A percentile compares a stretch with the other conserved stretches of the same genome.
These are phyloP conservation scores for Drosophila flavopinicola DNA, from an alignment of 2,888 invertebrate species.

Conservation along the genomic window DNA sequence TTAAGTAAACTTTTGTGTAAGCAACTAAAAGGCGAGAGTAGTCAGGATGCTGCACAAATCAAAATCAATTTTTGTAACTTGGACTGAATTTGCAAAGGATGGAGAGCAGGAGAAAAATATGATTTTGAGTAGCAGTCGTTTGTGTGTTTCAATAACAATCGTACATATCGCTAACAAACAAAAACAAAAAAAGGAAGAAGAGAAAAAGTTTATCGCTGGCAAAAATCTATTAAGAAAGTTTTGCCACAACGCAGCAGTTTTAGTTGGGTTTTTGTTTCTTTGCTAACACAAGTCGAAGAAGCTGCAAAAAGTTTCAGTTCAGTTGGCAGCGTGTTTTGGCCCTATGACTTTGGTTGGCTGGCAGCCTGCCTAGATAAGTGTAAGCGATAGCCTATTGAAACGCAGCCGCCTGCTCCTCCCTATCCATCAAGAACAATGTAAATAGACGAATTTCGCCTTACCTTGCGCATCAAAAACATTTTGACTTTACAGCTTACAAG, in stretches of 20 bases:
- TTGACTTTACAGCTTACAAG: slow-evolving; percentile 38
- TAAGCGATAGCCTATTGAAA: slow-evolving; percentile 54
- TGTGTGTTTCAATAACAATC: slow-evolving; percentile 31
- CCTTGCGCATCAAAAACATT: slow-evolving; percentile 33
- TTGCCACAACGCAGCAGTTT: slow-evolving; percentile 72
- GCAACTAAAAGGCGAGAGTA: slow-evolving; percentile 22
- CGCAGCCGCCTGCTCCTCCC: slow-evolving; percentile 6
- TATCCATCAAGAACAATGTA: slow-evolving; percentile 19
- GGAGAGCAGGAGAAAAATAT: slow-evolving; percentile 32
- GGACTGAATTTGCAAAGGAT: slow-evolving; percentile 49
- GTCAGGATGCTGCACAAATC: slow-evolving; percentile 66
- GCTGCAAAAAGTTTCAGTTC: slow-evolving; percentile 65
- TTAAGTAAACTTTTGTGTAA: slow-evolving; percentile 28
- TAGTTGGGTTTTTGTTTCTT: slow-evolving; percentile 59
- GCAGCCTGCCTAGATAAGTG: slow-evolving; percentile 51
- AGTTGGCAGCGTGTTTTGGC: slow-evolving; percentile 46
- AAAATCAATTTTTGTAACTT: slow-evolving; percentile 72
- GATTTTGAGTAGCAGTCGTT: slow-evolving; percentile 46
- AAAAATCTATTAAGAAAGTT: slow-evolving; percentile 78
- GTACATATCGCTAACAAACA: slow-evolving; percentile 16
- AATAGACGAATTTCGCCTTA: slow-evolving; percentile 22
- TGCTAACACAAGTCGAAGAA: slow-evolving; percentile 21
- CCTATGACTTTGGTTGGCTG: slow-evolving; percentile 57
- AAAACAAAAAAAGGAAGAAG: slow-evolving; percentile 8
- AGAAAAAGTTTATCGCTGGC: slow-evolving; percentile 66